Conservation (phyloP, 2,113 vertebrate species). For the Malurus melanocephalus region DNA sequence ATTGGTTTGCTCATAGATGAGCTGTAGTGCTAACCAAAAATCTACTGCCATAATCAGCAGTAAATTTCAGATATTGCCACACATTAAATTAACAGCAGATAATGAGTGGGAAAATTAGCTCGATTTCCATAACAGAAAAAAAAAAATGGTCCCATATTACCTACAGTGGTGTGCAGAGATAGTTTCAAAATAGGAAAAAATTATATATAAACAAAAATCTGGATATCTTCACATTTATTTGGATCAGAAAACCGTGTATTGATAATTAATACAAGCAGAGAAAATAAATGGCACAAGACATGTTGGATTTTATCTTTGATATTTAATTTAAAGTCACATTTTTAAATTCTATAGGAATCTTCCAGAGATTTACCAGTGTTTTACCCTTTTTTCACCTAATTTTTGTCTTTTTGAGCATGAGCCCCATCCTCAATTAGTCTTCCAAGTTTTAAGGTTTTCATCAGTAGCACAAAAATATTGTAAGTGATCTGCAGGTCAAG, state of each 20-base stretch:
- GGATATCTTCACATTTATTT: neutral
- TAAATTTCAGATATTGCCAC: constrained; percentile 34
- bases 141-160: neutral
- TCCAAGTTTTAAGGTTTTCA: neutral
- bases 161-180: neutral
- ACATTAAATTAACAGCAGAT: constrained; percentile 51
- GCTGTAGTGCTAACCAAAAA: constrained; percentile 40
- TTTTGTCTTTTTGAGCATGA: neutral
- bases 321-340: neutral
- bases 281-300: neutral
- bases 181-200: neutral
- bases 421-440: neutral
- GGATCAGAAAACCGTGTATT: neutral
- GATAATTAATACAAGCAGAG: neutral
- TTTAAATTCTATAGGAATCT: fast-evolving
- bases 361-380: neutral
- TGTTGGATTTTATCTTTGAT: neutral
- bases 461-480: neutral
- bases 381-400: neutral
- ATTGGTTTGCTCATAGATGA: constrained; percentile 51
- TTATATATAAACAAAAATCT: neutral
- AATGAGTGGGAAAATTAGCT: constrained; percentile 43
- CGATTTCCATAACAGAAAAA: neutral
- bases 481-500: neutral
- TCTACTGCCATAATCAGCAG: constrained; percentile 28